A percentile compares a stretch with the other conserved stretches of the same genome.
Conservation (phyloP, 2,797 vertebrate species). For the Monodelphis domestica region DNA sequence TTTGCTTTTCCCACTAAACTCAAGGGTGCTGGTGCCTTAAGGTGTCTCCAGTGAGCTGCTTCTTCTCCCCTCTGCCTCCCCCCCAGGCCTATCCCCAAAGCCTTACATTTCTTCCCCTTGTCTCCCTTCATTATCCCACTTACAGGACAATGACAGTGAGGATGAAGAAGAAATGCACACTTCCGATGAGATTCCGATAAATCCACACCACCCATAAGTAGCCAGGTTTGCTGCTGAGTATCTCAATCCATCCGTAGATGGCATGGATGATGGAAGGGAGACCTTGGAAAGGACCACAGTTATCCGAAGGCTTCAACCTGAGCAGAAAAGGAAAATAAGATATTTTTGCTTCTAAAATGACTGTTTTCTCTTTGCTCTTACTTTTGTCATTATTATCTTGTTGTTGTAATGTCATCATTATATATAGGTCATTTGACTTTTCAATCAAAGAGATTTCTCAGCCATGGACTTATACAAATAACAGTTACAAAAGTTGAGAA, state of each 20-base stretch:
- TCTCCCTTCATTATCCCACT: constrained; percentile 75
- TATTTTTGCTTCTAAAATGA: not conserved
- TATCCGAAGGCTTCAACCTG: constrained; percentile 90
- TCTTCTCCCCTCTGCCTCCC: not conserved
- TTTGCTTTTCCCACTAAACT: not conserved
- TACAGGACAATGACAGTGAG: constrained; percentile 90
- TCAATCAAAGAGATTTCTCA: not conserved
- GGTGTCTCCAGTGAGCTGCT: not conserved
- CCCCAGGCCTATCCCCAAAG: not conserved
- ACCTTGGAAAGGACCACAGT: constrained; percentile 93
- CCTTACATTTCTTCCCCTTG: not conserved
- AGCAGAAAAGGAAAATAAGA: not conserved
- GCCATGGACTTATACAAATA: not conserved
- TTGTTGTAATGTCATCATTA: too few relatives aligned
- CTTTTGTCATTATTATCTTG: not conserved
- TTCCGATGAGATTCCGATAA: constrained; percentile 91
- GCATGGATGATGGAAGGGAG: constrained; percentile 88
- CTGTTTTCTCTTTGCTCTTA: not conserved
- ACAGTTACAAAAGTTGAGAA: not conserved
- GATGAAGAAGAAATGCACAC: constrained; percentile 93
- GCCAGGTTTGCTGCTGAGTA: constrained; percentile 69
- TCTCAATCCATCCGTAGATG: constrained; percentile 87
- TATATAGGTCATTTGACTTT: too few relatives aligned
- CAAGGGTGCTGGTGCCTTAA: not conserved
- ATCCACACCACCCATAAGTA: constrained; percentile 91